Evolutionary conservation across 2,113 vertebrate species (phyloP), one percentile per base, ranked within the genome.

Genomic region (Scartelaos histophorus): DNA sequence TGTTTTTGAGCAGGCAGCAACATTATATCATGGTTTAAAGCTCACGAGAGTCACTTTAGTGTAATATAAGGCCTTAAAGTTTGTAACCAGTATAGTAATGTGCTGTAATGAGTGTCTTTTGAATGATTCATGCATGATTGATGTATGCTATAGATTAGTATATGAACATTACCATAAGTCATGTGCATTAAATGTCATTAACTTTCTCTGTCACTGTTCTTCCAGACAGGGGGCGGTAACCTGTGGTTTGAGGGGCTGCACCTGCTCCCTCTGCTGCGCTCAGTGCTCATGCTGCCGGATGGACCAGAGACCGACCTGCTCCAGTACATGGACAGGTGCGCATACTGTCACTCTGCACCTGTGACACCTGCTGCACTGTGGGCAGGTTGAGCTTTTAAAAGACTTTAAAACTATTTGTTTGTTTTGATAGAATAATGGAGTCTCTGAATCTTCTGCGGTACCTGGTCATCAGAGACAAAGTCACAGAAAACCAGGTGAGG

Each of bases 281-380:
- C 94, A 70, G 94, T 95, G 13, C 91, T 99, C 61, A 89, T 51
- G 38, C 96, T 99, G 78, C 95, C 96, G 70, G 94, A 98, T 67
- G 96, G 96, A 43, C 94, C 95, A 13, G 97, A 99, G 93, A 98
- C 97, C 0, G 97, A 99, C 88, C 94, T 99, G 34, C 93, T 99
- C 69, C 95, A 98, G 77, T 92, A 95, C 82, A 92, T 97, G 67
- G 98, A 99, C 83, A 94, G 96, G 98, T 92, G 16, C 29, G 29
- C 29, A 29, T 4, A 29, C 29, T 29, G 29, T 29, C 29, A 29
- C 29, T 29, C 4, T 29, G 29, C 29, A 29, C 29, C 29, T 29
- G 29, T 29, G 2, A 4, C 29, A 29, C 29, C 29, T 29, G 29
- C 4, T 29, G 29, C 2, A 29, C 29, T 29, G 29, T 29, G 29